Evolutionary conservation across 2,113 vertebrate species (phyloP).

Genomic region (Entosphenus tridentatus): DNA sequence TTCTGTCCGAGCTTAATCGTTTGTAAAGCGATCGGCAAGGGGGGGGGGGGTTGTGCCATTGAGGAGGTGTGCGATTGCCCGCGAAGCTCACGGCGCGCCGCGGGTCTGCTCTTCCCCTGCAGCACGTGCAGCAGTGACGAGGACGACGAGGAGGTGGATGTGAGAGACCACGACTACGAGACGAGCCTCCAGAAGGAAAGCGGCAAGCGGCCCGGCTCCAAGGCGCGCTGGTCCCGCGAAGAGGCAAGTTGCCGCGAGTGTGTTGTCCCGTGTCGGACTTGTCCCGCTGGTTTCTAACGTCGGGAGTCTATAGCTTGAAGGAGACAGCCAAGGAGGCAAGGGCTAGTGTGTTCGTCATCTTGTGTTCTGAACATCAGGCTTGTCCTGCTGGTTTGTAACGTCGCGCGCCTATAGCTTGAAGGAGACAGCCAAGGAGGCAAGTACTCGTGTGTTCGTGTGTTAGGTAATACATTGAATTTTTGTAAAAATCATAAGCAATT

Average conservation of each 20-base stretch:
- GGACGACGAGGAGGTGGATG: background rate
- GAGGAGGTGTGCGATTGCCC: no score
- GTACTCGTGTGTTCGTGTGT: no score
- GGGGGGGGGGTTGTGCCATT: no score
- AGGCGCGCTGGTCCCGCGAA: conserved; percentile 1
- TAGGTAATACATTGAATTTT: no score
- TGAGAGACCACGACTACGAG: conserved; percentile 3
- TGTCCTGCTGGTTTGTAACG: background rate
- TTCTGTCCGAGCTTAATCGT: no score
- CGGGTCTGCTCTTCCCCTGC: background rate
- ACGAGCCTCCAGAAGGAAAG: background rate
- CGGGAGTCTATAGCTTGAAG: background rate
- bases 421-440: background rate
- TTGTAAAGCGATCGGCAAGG: no score
- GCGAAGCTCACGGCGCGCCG: background rate
- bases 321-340: background rate
- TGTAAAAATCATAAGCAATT: background rate
- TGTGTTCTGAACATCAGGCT: background rate
- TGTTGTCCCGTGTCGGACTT: background rate
- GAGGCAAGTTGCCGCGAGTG: background rate
- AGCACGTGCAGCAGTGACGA: conserved; percentile 5
- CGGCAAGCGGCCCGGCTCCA: conserved; percentile 3
- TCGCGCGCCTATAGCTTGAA: background rate
- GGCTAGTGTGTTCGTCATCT: background rate
- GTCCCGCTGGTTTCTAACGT: background rate